phyloP scores from a whole-genome alignment of 2,888 invertebrate genomes.

The Branchellion lobata region DNA sequence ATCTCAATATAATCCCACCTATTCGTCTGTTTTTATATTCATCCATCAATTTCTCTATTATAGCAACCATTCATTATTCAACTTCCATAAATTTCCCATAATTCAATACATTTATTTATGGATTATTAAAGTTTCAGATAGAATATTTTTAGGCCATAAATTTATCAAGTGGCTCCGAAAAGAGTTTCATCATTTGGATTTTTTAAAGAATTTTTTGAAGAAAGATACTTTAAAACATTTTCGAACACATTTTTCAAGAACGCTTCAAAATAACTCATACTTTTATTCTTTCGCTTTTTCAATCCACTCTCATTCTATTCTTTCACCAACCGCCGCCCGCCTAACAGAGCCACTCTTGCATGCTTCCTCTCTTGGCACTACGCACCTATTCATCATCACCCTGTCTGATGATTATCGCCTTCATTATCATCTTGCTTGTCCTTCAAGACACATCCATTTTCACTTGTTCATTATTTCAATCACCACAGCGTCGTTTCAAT shows the following conservation, averaged over 20 bases:
- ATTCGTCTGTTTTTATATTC: neutral
- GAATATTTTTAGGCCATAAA: too few species aligned
- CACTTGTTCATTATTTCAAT: neutral
- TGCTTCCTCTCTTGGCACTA: neutral
- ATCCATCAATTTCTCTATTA: neutral
- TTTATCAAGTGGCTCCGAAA: too few species aligned
- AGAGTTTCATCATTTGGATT: too few species aligned
- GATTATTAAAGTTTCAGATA: neutral
- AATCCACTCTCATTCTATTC: too few species aligned
- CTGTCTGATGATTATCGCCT: constrained; percentile 3
- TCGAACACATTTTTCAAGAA: too few species aligned
- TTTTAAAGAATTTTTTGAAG: too few species aligned
- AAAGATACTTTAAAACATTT: too few species aligned
- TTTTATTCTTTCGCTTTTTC: too few species aligned
- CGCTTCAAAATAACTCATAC: too few species aligned
- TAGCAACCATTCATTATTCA: neutral
- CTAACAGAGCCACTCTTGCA: neutral
- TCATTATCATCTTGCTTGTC: constrained; percentile 12
- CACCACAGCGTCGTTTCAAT: too few species aligned
- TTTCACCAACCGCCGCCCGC: too few species aligned
- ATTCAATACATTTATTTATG: neutral
- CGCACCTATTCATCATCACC: neutral
- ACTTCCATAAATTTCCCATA: neutral
- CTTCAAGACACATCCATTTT: constrained; percentile 11
- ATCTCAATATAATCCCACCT: neutral